A percentile compares a stretch with the other conserved stretches of the same genome.
Evolutionary conservation across 2,797 vertebrate genomes (phyloP).

Genomic region (Oreortyx pictus): DNA sequence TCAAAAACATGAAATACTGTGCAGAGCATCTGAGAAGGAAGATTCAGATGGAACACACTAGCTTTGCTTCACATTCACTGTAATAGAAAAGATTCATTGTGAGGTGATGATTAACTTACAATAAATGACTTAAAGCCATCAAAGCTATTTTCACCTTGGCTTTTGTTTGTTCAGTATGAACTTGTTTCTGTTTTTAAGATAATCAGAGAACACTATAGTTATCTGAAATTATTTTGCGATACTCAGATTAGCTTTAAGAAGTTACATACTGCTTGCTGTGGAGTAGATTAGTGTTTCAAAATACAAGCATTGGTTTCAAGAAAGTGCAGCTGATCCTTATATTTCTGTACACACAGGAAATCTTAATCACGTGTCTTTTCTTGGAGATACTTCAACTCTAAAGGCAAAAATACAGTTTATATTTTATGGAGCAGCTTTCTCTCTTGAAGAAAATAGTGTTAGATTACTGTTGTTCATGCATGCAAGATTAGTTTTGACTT

Average conservation of each 20-base stretch:
- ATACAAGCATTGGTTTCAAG: neutral
- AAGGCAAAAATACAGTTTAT: neutral
- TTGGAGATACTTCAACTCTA: neutral
- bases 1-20: slow-evolving; percentile 57
- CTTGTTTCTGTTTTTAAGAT: slow-evolving; percentile 24
- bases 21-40: slow-evolving; percentile 71
- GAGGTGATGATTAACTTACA: slow-evolving; percentile 11
- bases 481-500: neutral
- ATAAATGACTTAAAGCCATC: slow-evolving; percentile 21
- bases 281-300: neutral
- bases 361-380: neutral
- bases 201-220: neutral
- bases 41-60: slow-evolving; percentile 75
- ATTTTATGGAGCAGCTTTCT: slow-evolving; percentile 21
- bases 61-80: slow-evolving; percentile 59
- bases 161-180: slow-evolving; percentile 8
- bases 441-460: neutral
- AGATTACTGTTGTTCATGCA: slow-evolving; percentile 11
- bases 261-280: neutral
- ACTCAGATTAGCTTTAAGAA: slow-evolving; percentile 5
- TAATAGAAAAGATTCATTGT: slow-evolving; percentile 53
- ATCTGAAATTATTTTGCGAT: neutral
- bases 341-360: neutral
- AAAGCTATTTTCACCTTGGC: slow-evolving; percentile 15
- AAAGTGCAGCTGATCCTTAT: neutral